phyloP scores from a whole-genome alignment of 2,888 invertebrate genomes.

The Chelonus formosanus region DNA sequence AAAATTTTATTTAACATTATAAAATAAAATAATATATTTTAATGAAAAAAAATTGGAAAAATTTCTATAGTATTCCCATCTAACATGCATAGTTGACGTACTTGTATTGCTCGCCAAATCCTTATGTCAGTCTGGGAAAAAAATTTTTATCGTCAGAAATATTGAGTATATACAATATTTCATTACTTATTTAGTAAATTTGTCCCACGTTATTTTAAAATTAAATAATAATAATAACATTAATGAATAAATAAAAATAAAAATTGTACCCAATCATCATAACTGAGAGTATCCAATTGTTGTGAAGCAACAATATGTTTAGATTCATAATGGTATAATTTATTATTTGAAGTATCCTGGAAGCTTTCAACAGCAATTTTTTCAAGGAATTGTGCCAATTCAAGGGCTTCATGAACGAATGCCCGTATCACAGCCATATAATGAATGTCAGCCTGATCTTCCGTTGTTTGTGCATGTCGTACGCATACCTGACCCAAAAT shows the following conservation, averaged over 20 bases:
- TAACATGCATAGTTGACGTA: constrained; percentile 66
- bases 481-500: constrained; percentile 66
- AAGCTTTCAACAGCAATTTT: constrained; percentile 74
- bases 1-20: background rate
- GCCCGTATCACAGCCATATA: constrained; percentile 94
- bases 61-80: background rate
- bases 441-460: constrained; percentile 77
- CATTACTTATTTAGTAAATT: no score
- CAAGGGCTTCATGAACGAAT: constrained; percentile 89
- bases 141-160: constrained; percentile 11
- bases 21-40: no score
- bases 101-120: constrained; percentile 82
- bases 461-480: constrained; percentile 65
- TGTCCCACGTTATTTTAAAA: constrained; percentile 17
- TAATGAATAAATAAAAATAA: constrained; percentile 15
- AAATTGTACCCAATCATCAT: constrained; percentile 85
- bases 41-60: no score
- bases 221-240: constrained; percentile 23
- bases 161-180: no score
- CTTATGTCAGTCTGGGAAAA: constrained; percentile 73
- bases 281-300: constrained; percentile 83
- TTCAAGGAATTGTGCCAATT: constrained; percentile 89
- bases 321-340: constrained; percentile 69
- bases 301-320: constrained; percentile 71
- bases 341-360: constrained; percentile 58